These are phyloP conservation scores for Rhadinocentrus ornatus DNA, from an alignment of 2,797 vertebrate species.

Conservation along the genomic window DNA sequence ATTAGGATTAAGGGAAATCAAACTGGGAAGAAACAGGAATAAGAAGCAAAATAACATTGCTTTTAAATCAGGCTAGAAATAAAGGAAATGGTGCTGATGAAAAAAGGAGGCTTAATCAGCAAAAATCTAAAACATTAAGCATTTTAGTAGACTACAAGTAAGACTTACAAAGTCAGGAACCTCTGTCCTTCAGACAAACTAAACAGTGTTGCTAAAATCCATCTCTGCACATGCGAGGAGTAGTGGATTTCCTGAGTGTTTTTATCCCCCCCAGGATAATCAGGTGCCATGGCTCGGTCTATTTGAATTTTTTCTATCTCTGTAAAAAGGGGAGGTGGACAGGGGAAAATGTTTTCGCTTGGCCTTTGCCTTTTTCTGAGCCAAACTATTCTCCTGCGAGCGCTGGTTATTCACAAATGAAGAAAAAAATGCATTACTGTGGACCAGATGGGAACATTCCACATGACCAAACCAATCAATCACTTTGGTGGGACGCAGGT, in stretches of 20 bases:
- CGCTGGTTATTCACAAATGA: conserved; percentile 85
- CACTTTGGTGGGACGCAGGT: conserved; percentile 99
- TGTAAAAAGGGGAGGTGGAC: conserved; percentile 62
- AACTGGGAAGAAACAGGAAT: conserved; percentile 84
- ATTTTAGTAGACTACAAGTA: conserved; percentile 44
- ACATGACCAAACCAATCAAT: conserved; percentile 99
- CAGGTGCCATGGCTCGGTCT: conserved; percentile 61
- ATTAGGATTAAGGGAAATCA: conserved; percentile 93
- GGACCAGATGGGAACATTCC: conserved; percentile 99
- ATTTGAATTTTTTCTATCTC: conserved; percentile 73
- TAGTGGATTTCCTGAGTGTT: conserved; percentile 69
- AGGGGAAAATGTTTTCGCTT: conserved; percentile 79
- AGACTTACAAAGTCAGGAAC: conserved; percentile 47
- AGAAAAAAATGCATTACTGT: conserved; percentile 93
- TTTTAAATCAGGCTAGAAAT: conserved; percentile 39
- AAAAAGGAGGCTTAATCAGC: conserved; percentile 38
- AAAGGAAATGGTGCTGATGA: conserved; percentile 47
- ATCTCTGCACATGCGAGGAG: conserved; percentile 44
- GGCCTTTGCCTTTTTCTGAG: conserved; percentile 83
- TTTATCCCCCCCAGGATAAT: conserved; percentile 67
- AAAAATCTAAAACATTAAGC: conserved; percentile 56
- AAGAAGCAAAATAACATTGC: conserved; percentile 59
- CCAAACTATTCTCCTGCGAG: conserved; percentile 86
- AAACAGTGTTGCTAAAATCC: conserved; percentile 46
- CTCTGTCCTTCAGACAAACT: conserved; percentile 30